Conservation (phyloP, 2,888 invertebrate species). For the Leptinotarsa rubiginosa region DNA sequence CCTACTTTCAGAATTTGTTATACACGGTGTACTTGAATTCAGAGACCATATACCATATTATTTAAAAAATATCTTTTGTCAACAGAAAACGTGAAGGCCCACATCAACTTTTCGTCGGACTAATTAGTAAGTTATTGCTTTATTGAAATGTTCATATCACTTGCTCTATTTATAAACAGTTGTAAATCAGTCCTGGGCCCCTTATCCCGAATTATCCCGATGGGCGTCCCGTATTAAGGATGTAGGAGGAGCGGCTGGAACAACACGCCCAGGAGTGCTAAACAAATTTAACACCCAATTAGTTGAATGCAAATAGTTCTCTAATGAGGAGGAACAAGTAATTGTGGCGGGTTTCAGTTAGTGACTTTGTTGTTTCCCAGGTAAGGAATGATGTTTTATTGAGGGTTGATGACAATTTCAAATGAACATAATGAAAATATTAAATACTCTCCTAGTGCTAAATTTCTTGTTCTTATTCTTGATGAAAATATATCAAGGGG, state of each 20-base stretch:
- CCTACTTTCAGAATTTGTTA: no score
- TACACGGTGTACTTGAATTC: no score
- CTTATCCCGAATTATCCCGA: conserved; percentile 29
- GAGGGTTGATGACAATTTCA: background rate
- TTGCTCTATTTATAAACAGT: conserved; percentile 19
- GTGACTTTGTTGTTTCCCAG: conserved; percentile 27
- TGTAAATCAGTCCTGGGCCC: conserved; percentile 23
- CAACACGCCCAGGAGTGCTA: conserved; percentile 35
- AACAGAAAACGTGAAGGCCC: background rate
- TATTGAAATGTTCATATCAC: conserved; percentile 5
- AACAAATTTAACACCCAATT: conserved; percentile 51
- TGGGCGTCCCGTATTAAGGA: conserved; percentile 52
- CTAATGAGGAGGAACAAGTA: conserved; percentile 38
- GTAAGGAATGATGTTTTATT: conserved; percentile 20
- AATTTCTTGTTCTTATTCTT: background rate
- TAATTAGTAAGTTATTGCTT: conserved; percentile 5
- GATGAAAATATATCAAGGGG: no score
- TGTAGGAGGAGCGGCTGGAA: conserved; percentile 50
- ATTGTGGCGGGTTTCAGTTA: conserved; percentile 28
- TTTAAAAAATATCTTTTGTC: no score
- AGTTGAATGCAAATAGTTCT: conserved; percentile 46
- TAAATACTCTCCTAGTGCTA: background rate
- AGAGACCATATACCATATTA: no score
- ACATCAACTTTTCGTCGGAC: background rate
- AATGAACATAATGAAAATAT: background rate